Evolutionary conservation across 2,888 invertebrate species (phyloP).

Genomic region (Penaeus monodon): DNA sequence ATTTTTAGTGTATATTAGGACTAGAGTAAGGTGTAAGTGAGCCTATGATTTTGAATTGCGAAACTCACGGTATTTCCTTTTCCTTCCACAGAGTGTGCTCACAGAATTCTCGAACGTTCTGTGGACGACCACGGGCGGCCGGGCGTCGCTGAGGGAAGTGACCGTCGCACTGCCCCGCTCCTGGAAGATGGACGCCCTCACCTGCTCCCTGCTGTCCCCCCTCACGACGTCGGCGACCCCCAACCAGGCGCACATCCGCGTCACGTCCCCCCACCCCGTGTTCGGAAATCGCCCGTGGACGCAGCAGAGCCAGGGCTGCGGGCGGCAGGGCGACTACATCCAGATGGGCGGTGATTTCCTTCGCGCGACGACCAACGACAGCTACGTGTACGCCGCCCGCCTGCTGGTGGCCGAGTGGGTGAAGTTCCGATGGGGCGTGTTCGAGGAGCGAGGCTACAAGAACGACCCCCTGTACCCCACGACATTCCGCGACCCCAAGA

Average conservation of each 20-base stretch:
- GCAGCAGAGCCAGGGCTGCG: slow-evolving; percentile 76
- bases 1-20: too few relatives aligned
- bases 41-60: too few relatives aligned
- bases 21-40: too few relatives aligned
- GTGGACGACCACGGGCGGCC: slow-evolving; percentile 74
- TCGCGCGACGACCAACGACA: slow-evolving; percentile 62
- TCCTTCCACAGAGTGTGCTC: slow-evolving; percentile 72
- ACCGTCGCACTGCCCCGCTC: slow-evolving; percentile 75
- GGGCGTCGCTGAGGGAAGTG: slow-evolving; percentile 75
- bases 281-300: slow-evolving; percentile 75
- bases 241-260: slow-evolving; percentile 49
- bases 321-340: slow-evolving; percentile 75
- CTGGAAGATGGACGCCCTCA: slow-evolving; percentile 70
- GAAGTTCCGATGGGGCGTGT: slow-evolving; percentile 79
- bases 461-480: slow-evolving; percentile 75
- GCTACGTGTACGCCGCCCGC: slow-evolving; percentile 67
- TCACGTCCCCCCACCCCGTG: slow-evolving; percentile 70
- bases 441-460: slow-evolving; percentile 77
- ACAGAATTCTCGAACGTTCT: slow-evolving; percentile 75
- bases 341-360: slow-evolving; percentile 70
- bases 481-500: slow-evolving; percentile 70
- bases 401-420: slow-evolving; percentile 76
- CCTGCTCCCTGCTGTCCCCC: slow-evolving; percentile 61
- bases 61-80: too few relatives aligned
- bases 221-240: slow-evolving; percentile 52